Evolutionary conservation across 2,113 vertebrate species (phyloP).

Genomic region (Pseudopodoces humilis): DNA sequence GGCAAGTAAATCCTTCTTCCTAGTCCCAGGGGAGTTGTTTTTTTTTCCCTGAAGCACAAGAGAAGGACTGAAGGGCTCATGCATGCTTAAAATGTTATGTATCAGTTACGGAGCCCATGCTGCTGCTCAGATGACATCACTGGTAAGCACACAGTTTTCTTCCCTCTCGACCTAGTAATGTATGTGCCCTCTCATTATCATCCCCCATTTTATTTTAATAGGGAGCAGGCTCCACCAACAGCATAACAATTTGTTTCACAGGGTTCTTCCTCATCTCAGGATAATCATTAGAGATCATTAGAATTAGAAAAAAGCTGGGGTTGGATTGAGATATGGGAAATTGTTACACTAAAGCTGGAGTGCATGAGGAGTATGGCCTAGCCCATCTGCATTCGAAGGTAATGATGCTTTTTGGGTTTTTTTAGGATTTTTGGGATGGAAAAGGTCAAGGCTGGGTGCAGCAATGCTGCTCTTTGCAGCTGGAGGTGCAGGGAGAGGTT

Average conservation of each 20-base stretch:
- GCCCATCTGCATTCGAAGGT: neutral
- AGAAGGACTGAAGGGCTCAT: neutral
- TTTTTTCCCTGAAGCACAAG: neutral
- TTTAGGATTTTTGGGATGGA: neutral
- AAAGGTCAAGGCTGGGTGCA: neutral
- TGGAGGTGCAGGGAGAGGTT: neutral
- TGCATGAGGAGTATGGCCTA: neutral
- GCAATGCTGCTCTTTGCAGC: neutral
- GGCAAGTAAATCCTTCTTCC: neutral
- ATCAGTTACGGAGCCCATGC: neutral
- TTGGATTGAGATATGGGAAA: neutral
- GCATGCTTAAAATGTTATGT: rapidly evolving
- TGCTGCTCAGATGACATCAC: neutral
- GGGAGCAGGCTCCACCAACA: neutral
- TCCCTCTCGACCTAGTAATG: neutral
- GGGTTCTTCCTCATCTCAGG: neutral
- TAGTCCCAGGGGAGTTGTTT: neutral
- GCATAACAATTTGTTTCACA: neutral
- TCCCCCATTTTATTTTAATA: neutral
- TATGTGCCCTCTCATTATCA: neutral
- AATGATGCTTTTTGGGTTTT: neutral
- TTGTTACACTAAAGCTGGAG: neutral
- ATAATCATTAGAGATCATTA: neutral
- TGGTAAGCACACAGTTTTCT: neutral
- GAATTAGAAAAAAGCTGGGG: neutral